These are phyloP conservation scores for Petrolisthes cinctipes DNA, from an alignment of 2,888 invertebrate species.

Conservation along the genomic window DNA sequence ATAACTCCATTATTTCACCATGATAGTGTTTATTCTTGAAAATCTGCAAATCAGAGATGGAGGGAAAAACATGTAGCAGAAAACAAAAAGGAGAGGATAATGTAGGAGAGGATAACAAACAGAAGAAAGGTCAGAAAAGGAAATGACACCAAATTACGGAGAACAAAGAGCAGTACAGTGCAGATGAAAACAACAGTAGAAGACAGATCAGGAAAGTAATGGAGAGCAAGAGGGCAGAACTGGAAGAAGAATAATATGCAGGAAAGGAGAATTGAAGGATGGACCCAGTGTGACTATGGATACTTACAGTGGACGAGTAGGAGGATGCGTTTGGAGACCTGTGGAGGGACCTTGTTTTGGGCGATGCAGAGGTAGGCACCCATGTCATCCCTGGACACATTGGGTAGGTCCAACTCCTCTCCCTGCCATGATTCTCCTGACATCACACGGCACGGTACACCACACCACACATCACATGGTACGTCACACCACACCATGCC, in stretches of 20 bases:
- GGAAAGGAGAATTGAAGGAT: background rate
- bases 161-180: background rate
- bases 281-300: background rate
- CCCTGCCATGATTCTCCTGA: constrained; percentile 73
- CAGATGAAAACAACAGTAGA: background rate
- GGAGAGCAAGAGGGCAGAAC: background rate
- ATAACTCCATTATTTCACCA: no score
- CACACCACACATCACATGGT: no score
- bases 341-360: constrained; percentile 87
- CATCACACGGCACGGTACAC: no score
- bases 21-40: no score
- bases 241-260: background rate
- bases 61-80: background rate
- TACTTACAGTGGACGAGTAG: constrained; percentile 91
- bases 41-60: no score
- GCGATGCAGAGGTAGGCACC: constrained; percentile 92
- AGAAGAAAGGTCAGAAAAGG: no score
- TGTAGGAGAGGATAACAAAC: background rate
- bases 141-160: background rate
- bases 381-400: constrained; percentile 89
- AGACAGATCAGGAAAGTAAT: background rate
- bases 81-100: background rate
- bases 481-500: no score
- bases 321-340: constrained; percentile 88
- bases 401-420: constrained; percentile 81